Percentiles rank a stretch among this genome's conserved stretches.
These are phyloP conservation scores for Parazoanthus atlanticus DNA, from an alignment of 92 coral and sea anemone genomes.

Conservation along the genomic window DNA sequence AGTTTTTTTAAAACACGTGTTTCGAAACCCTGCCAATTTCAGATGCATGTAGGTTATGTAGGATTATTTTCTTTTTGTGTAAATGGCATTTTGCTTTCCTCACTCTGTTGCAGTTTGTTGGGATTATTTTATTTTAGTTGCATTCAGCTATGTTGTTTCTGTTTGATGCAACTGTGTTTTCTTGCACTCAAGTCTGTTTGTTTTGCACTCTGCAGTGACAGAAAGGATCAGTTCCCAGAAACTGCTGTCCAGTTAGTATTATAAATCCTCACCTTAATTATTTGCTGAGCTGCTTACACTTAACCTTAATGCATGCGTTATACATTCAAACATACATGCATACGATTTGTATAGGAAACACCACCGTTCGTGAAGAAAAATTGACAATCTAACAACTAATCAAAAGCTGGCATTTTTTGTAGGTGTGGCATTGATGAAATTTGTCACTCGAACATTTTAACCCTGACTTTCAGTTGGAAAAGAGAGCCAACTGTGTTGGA, in stretches of 20 bases:
- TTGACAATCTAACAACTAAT: too few relatives aligned
- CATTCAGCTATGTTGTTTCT: not conserved
- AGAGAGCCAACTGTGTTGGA: not conserved
- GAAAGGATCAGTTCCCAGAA: slow-evolving; percentile 22
- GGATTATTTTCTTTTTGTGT: too few relatives aligned
- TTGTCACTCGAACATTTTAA: not conserved
- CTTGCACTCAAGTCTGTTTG: slow-evolving; percentile 13
- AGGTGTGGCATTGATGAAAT: too few relatives aligned
- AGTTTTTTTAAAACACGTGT: not conserved
- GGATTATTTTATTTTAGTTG: not conserved
- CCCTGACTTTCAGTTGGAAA: not conserved
- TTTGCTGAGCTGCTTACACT: not conserved
- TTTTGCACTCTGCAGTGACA: slow-evolving; percentile 42
- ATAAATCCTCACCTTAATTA: not conserved
- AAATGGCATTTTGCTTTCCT: too few relatives aligned
- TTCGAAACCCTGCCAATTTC: not conserved
- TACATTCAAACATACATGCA: not conserved
- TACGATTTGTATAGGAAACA: too few relatives aligned
- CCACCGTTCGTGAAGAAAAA: too few relatives aligned
- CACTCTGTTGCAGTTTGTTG: not conserved
- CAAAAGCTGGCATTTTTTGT: too few relatives aligned
- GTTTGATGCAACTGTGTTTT: not conserved
- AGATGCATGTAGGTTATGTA: not conserved
- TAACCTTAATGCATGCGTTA: slow-evolving; percentile 14
- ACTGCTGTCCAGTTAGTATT: slow-evolving; percentile 36